A percentile compares a stretch with the other conserved stretches of the same genome.
Conservation (phyloP, 1,140 invertebrate species). For the Microplitis demolitor region DNA sequence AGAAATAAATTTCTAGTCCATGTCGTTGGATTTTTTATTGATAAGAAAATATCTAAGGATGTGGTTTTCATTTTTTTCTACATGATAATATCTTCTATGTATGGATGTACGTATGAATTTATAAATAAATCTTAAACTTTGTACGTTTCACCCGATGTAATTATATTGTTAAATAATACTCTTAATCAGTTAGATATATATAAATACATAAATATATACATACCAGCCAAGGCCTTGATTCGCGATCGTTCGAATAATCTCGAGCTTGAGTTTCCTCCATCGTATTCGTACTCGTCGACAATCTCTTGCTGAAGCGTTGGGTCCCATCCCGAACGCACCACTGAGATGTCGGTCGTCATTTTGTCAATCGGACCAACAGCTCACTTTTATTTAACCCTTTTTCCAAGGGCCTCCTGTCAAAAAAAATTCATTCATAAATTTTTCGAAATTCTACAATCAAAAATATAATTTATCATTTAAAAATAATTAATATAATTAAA, state of each 20-base stretch:
- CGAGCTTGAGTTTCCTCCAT: constrained; percentile 98
- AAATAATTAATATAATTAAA: no score
- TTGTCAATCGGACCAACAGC: constrained; percentile 60
- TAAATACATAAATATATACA: constrained; percentile 34
- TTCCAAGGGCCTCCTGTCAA: constrained; percentile 52
- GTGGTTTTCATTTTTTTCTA: neutral
- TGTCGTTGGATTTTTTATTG: neutral
- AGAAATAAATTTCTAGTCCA: neutral
- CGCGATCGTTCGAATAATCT: constrained; percentile 97
- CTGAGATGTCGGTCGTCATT: constrained; percentile 98
- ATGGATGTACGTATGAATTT: no score
- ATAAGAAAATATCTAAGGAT: neutral
- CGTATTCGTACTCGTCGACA: constrained; percentile 96
- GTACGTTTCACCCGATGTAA: neutral
- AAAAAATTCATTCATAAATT: constrained; percentile 5
- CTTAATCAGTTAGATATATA: no score
- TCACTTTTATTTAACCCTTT: constrained; percentile 42
- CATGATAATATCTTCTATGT: no score
- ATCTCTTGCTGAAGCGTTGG: constrained; percentile 86
- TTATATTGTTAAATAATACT: neutral
- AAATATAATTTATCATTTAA: no score
- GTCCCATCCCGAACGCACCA: constrained; percentile 85
- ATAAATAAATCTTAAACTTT: neutral
- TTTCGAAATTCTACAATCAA: neutral
- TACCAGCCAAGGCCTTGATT: constrained; percentile 97